phyloP scores from a whole-genome alignment of 2,113 vertebrate genomes.

The Microcebus tavaratra region DNA sequence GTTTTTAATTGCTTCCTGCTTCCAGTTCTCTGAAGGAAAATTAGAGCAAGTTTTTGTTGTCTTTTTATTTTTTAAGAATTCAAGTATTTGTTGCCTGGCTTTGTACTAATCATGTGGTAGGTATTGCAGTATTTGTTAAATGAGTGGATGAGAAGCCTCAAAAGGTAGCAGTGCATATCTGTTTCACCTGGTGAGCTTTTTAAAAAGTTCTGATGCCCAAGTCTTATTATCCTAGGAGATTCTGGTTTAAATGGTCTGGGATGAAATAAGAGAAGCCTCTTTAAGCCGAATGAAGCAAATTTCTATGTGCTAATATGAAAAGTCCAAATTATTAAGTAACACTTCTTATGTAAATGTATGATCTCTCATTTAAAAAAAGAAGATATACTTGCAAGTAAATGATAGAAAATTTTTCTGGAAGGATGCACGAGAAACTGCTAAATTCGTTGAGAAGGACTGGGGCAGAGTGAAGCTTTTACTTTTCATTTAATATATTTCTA shows the following conservation, averaged over 20 bases:
- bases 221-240: background rate
- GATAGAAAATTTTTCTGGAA: background rate
- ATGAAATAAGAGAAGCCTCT: background rate
- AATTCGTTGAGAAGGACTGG: background rate
- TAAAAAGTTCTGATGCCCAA: background rate
- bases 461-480: background rate
- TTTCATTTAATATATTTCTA: background rate
- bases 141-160: background rate
- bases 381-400: background rate
- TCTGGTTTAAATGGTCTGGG: background rate
- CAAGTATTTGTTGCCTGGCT: background rate
- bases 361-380: background rate
- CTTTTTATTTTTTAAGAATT: background rate
- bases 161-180: background rate
- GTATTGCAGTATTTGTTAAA: background rate
- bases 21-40: background rate
- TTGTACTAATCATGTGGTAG: background rate
- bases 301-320: background rate
- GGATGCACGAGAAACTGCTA: background rate
- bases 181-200: background rate
- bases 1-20: background rate
- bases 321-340: background rate
- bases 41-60: background rate
- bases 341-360: background rate
- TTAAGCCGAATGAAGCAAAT: constrained; percentile 7